Base-by-base conservation (phyloP, 2,113 vertebrate genomes). In the Tychaedon coryphoeus region DNA sequence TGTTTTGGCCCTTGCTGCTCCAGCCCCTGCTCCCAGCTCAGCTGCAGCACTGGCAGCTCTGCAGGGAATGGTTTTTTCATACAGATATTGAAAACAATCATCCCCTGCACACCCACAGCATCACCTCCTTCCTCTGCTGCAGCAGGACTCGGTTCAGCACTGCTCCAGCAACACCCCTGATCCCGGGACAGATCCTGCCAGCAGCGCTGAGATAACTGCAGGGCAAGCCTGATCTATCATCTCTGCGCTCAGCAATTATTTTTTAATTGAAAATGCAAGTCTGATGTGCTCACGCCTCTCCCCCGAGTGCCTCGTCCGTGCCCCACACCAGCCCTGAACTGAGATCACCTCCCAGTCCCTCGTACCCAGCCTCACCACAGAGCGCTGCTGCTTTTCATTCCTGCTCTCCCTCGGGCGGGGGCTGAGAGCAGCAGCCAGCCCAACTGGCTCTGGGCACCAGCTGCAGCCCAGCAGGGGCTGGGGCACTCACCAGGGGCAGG, bases 401-500 rank as follows among this genome's bases (percentile, higher is more conserved):
- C 19, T 60, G 38, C 33, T 36, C 64, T 69, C 11, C 70, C 85
- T 29, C 0, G 0, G 69, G 36, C 22, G 29, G 89, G 53, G 54
- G 71, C 50, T 9, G 87, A 45, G 73, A 36, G 86, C 78, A 66
- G 84, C 65, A 90, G 77, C 78, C 93, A 78, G 82, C 86, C 85
- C 26, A 17, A 91, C 92, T 28, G 90, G 90, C 25, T 65, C 93
- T 77, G 84, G 64, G 92, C 54, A 29, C n/a, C 74, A 13, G 16
- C 2, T 42, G 22, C 67, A 47, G 14, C 65, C 38, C 60, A 22
- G 60, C 14, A 3, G 40, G 0, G 7, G 8, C 43, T 22, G 2
- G 14, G 45, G 11, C 83, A 98, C 98, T 98, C 92, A 98, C 98
- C 20, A 98, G 96, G 3, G 97, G 98, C 8, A 98, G 91, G 95